These are phyloP conservation scores for Neotoma lepida DNA, from an alignment of 2,113 vertebrate species.

Conservation along the genomic window DNA sequence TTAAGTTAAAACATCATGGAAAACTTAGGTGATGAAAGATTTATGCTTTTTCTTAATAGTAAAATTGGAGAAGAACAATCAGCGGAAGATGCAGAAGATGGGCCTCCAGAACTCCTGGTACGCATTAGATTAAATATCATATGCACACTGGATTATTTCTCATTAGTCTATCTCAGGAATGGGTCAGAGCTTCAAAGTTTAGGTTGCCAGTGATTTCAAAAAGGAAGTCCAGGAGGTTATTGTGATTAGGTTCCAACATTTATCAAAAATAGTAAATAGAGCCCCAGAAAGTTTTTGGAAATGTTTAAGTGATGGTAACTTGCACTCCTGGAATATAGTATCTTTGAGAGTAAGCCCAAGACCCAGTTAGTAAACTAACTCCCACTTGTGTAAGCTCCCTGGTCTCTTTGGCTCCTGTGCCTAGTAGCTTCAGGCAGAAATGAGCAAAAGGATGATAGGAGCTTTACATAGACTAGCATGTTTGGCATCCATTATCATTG, in stretches of 20 bases:
- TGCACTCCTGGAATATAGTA: background rate
- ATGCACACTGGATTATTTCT: background rate
- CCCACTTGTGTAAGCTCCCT: too few species aligned
- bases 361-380: background rate
- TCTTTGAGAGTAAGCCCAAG: background rate
- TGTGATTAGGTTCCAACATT: conserved; percentile 26
- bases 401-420: background rate
- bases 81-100: conserved; percentile 95
- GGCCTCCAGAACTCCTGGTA: conserved; percentile 95
- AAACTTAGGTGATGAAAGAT: conserved; percentile 17
- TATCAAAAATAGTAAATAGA: conserved; percentile 36
- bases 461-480: too few species aligned
- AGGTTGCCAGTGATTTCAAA: conserved; percentile 30
- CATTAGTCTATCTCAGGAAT: conserved; percentile 13
- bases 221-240: conserved; percentile 32
- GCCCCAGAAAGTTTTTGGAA: background rate
- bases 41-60: conserved; percentile 82
- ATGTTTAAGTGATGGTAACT: background rate
- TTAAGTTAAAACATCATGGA: background rate
- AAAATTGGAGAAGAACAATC: conserved; percentile 98
- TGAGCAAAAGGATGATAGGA: background rate
- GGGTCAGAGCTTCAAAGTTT: conserved; percentile 40
- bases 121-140: conserved; percentile 48
- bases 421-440: background rate
- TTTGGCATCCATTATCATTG: background rate